phyloP scores from a whole-genome alignment of 2,113 vertebrate species.

The Vanacampus margaritifer region DNA sequence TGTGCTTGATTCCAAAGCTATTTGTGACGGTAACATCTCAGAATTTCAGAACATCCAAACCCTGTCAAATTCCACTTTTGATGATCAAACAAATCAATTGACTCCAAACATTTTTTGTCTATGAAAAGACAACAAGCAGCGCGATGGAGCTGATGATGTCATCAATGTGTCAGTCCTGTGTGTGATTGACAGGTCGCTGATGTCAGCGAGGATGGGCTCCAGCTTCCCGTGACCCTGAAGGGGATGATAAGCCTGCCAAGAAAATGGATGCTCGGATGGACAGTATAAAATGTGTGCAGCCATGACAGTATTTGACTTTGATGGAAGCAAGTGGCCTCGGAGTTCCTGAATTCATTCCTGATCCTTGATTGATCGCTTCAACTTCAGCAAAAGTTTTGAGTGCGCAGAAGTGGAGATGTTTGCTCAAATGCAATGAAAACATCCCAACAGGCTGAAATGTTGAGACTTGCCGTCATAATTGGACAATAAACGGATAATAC shows the following conservation, averaged over 20 bases:
- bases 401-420: neutral
- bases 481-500: too few relatives aligned
- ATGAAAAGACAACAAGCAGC: neutral
- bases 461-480: too few relatives aligned
- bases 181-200: neutral
- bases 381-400: neutral
- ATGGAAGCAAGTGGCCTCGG: neutral
- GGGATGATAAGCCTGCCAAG: neutral
- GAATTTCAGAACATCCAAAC: too few relatives aligned
- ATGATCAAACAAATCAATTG: neutral
- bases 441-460: neutral
- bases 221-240: neutral
- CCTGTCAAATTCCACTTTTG: neutral
- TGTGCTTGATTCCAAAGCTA: too few relatives aligned
- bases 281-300: neutral
- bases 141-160: neutral
- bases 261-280: neutral
- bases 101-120: too few relatives aligned
- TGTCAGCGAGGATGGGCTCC: neutral
- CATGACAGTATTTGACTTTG: neutral
- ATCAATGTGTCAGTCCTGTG: neutral
- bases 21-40: too few relatives aligned
- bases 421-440: neutral
- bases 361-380: neutral
- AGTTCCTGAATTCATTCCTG: neutral